Percentiles rank a stretch among this genome's conserved stretches.
Evolutionary conservation across 2,113 vertebrate species (phyloP).

Genomic region (Tenrec ecaudatus): DNA sequence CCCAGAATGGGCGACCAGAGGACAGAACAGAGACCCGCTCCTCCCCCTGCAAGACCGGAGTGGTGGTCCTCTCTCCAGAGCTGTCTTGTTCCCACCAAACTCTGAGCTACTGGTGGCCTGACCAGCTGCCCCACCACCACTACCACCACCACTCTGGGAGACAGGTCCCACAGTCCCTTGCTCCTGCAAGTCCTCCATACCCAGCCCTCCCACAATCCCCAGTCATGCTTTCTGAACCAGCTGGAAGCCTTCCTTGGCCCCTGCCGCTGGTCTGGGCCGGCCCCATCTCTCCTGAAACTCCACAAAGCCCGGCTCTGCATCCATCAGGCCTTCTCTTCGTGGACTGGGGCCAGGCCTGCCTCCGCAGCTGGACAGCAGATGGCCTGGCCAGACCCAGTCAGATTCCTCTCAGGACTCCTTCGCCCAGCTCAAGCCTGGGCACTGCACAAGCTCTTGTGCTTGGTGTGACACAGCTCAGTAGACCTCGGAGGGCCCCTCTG

Average conservation of each 20-base stretch:
- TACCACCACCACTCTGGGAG: fast-evolving
- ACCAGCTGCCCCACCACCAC: background rate
- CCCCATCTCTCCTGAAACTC: background rate
- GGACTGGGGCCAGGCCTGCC: background rate
- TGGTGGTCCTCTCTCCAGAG: too few species aligned
- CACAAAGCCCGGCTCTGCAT: background rate
- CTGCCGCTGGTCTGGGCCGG: background rate
- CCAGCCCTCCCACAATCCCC: too few species aligned
- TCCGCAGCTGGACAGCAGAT: background rate
- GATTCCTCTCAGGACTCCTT: background rate
- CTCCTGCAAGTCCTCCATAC: background rate
- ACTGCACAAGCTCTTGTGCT: background rate
- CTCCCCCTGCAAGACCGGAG: background rate
- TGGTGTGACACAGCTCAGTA: background rate
- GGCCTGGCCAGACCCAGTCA: background rate
- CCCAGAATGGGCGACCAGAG: background rate
- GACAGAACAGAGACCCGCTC: background rate
- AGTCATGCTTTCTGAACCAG: background rate
- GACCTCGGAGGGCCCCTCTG: background rate
- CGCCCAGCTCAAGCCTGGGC: background rate
- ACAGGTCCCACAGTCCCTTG: background rate
- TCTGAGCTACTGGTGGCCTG: background rate
- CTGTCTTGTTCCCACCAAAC: background rate
- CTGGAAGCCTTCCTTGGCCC: background rate
- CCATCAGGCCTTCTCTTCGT: background rate